phyloP scores from a whole-genome alignment of 2,888 invertebrate genomes.

The Andrena dorsata region DNA sequence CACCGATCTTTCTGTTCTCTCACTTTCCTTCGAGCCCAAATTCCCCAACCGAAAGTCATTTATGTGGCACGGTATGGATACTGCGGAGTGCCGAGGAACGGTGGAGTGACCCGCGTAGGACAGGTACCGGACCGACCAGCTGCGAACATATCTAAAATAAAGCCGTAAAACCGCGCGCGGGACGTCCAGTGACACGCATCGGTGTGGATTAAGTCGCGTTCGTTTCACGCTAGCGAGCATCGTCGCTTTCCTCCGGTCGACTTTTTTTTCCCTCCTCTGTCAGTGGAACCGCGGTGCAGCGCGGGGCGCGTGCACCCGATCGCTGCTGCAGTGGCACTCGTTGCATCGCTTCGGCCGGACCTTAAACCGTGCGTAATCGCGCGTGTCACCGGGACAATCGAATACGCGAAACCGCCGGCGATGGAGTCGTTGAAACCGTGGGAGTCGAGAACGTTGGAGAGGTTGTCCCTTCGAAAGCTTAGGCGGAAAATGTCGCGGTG shows the following conservation, averaged over 20 bases:
- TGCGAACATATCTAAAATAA: slow-evolving; percentile 58
- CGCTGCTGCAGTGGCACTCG: slow-evolving; percentile 66
- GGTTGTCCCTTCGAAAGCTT: slow-evolving; percentile 67
- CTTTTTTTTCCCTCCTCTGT: slow-evolving; percentile 25
- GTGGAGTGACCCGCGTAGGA: not conserved
- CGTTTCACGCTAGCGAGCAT: slow-evolving; percentile 54
- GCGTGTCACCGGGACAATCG: slow-evolving; percentile 1
- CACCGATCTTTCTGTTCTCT: too few relatives aligned
- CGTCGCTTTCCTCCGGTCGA: not conserved
- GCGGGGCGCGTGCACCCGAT: slow-evolving; percentile 18
- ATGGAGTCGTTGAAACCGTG: slow-evolving; percentile 72
- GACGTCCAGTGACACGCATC: slow-evolving; percentile 63
- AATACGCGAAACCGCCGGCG: not conserved
- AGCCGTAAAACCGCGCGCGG: slow-evolving; percentile 64
- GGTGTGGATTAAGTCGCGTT: slow-evolving; percentile 68
- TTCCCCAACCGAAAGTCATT: too few relatives aligned
- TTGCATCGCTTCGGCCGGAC: slow-evolving; percentile 52
- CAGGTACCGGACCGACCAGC: slow-evolving; percentile 17
- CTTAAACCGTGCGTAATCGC: slow-evolving; percentile 31
- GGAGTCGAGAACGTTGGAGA: slow-evolving; percentile 74
- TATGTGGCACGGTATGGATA: not conserved
- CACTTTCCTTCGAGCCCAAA: too few relatives aligned
- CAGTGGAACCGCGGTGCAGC: slow-evolving; percentile 33
- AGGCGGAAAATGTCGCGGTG: slow-evolving; percentile 61
- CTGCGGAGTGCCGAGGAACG: not conserved